Evolutionary conservation across 2,113 vertebrate species (phyloP).

Genomic region (Sterrhoptilus dennistouni): DNA sequence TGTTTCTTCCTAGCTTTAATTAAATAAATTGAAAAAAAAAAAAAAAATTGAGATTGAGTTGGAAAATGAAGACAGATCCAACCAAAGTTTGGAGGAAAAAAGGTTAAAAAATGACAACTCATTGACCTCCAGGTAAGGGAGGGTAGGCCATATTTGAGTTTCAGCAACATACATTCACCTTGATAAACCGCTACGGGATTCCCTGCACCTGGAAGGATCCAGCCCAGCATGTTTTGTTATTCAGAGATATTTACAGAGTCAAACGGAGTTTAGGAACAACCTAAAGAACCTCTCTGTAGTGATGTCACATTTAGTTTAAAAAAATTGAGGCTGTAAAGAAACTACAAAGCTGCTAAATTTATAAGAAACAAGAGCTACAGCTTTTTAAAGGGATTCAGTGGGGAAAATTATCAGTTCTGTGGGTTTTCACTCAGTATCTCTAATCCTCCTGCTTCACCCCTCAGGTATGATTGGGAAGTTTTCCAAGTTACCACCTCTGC

Average conservation of each 20-base stretch:
- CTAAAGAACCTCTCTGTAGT: background rate
- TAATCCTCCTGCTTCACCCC: background rate
- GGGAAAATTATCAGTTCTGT: background rate
- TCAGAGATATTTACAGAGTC: background rate
- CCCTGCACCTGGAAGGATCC: background rate
- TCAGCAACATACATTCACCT: background rate
- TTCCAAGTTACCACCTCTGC: background rate
- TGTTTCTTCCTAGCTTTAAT: background rate
- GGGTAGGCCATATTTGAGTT: background rate
- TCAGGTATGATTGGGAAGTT: background rate
- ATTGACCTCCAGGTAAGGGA: background rate
- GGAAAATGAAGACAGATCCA: fast-evolving
- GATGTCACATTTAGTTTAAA: background rate
- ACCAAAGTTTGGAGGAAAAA: background rate
- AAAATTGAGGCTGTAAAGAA: background rate
- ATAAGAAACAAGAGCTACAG: background rate
- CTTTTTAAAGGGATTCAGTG: background rate
- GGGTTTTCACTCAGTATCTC: background rate
- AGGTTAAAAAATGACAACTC: background rate
- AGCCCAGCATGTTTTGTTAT: background rate
- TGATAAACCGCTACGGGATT: background rate
- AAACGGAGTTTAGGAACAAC: background rate
- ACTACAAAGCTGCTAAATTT: background rate
- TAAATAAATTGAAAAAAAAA: too few relatives aligned
- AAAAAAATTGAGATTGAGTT: background rate